A percentile compares a stretch with the other conserved stretches of the same genome.
These are phyloP conservation scores for Andrena cerasifolii DNA, from an alignment of 1,140 invertebrate species.

Conservation along the genomic window DNA sequence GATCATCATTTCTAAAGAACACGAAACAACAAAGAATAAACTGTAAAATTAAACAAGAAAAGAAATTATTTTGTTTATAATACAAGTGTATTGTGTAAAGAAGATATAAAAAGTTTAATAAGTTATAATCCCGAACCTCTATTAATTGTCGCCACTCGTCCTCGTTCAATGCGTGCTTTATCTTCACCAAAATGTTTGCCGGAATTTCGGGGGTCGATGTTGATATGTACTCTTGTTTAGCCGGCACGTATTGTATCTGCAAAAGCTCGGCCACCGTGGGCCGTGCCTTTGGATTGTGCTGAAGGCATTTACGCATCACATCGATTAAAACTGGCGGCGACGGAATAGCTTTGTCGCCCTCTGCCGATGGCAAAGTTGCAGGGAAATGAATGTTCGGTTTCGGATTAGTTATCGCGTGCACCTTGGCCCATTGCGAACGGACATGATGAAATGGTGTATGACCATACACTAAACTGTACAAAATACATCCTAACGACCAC, in stretches of 20 bases:
- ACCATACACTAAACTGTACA: slow-evolving; percentile 96
- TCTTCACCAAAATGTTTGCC: slow-evolving; percentile 71
- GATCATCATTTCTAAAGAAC: slow-evolving; percentile 25
- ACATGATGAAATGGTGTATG: slow-evolving; percentile 95
- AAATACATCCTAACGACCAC: slow-evolving; percentile 98
- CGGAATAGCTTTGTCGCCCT: slow-evolving; percentile 27
- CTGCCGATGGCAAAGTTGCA: slow-evolving; percentile 57
- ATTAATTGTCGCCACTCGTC: slow-evolving; percentile 76
- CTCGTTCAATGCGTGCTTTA: slow-evolving; percentile 71
- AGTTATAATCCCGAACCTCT: slow-evolving; percentile 61
- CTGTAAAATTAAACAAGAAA: no score
- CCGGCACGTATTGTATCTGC: slow-evolving; percentile 84
- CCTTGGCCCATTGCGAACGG: slow-evolving; percentile 88
- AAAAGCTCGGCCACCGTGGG: slow-evolving; percentile 89
- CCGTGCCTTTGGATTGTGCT: slow-evolving; percentile 86
- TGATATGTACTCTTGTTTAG: slow-evolving; percentile 31
- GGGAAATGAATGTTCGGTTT: slow-evolving; percentile 90
- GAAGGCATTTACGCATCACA: slow-evolving; percentile 87
- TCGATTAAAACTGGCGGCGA: slow-evolving; percentile 82
- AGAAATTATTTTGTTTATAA: slow-evolving; percentile 23
- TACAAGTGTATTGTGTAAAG: not conserved
- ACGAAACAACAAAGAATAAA: no score
- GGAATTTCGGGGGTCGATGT: slow-evolving; percentile 58
- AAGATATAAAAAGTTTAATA: not conserved
- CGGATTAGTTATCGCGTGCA: slow-evolving; percentile 92